These are phyloP conservation scores for Silurus aristotelis DNA, from an alignment of 2,797 vertebrate genomes.

Conservation along the genomic window DNA sequence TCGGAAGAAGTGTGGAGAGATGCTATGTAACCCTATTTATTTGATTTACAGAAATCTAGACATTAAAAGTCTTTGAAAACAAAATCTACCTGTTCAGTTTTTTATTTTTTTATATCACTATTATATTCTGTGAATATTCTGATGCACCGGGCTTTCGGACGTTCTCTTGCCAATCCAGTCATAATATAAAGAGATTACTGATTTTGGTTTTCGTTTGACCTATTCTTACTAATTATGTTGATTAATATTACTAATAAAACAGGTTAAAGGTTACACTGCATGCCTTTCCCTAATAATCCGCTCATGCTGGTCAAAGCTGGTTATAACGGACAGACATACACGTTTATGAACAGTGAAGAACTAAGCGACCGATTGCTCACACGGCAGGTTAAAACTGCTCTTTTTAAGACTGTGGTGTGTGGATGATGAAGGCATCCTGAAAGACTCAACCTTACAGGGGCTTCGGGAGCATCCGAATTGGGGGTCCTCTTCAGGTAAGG, in stretches of 20 bases:
- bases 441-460: conserved; percentile 21
- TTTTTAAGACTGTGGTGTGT: conserved; percentile 55
- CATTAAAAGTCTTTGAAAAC: conserved; percentile 56
- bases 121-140: background rate
- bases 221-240: background rate
- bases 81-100: conserved; percentile 35
- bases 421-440: conserved; percentile 36
- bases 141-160: background rate
- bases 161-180: background rate
- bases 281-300: conserved; percentile 12
- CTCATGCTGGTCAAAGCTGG: conserved; percentile 44
- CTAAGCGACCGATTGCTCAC: conserved; percentile 36
- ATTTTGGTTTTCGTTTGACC: background rate
- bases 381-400: conserved; percentile 39
- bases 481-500: conserved; percentile 55
- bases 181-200: background rate
- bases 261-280: conserved; percentile 5
- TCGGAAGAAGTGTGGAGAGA: conserved; percentile 20
- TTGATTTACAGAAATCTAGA: conserved; percentile 48
- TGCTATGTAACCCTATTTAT: conserved; percentile 41
- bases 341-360: conserved; percentile 16
- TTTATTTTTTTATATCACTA: conserved; percentile 19
- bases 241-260: background rate
- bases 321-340: conserved; percentile 15
- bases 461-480: conserved; percentile 40